Base-by-base conservation (phyloP, 92 coral and sea anemone species). In the Umimayanthus chanpuru region DNA sequence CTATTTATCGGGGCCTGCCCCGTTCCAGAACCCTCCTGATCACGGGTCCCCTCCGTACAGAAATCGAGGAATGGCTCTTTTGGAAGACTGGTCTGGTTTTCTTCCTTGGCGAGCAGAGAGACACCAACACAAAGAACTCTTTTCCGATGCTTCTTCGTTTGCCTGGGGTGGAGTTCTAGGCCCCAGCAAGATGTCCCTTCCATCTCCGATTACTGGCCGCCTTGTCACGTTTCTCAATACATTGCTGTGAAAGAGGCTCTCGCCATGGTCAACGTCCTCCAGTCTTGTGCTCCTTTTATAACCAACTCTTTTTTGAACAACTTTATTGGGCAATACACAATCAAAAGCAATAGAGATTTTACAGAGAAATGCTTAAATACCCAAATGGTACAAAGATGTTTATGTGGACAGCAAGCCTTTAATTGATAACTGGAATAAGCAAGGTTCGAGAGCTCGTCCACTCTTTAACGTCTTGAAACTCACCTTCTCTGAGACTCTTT, bases 81-180 rank as follows among this genome's bases (percentile, higher is more conserved):
- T 90, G 4, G 90, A 86, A 29, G 5, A 47, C n/a, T 90, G 92
- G 92, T 25, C 68, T 0, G 74, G 82, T 1, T 55, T 2, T 73
- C 86, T 90, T 11, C 92, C 90, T 2, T 86, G 90, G 92, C 77
- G 90, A 0, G 28, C 65, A 30, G 90, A 90, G 56, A 25, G 58
- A 1, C 92, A 90, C 49, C 76, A 14, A 39, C 89, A 85, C 12
- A 21, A 78, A 21, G 18, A 9, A 7, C 82, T 90, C 5, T 85
- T 38, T 56, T 66, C 92, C 0, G 89, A 90, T 26, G 86, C 92
- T 12, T 86, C 90, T 7, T 15, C 92, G 8, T 90, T 40, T 41
- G 87, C 76, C n/a, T 90, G 90, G 92, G 92, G 89, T 18, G 87
- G 87, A 6, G 53, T 65, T 30, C 73, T 85, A 1, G 68, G 77